Evolutionary conservation across 2,113 vertebrate species (phyloP), one percentile per base, ranked within the genome.

Genomic region (Machaerirhynchus nigripectus): DNA sequence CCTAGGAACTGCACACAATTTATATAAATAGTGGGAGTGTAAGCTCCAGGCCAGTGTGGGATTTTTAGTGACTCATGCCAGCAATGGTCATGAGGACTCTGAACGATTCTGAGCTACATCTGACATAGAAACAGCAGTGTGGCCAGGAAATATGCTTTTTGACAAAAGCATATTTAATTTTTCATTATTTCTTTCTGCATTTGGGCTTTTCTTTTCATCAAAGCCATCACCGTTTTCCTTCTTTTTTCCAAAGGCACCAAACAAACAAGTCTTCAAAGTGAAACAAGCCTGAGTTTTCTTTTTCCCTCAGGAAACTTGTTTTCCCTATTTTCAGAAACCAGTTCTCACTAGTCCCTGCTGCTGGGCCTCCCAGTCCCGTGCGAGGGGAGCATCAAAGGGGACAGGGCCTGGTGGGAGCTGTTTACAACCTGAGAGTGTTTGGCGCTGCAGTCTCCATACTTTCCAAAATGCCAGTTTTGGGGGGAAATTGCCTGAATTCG

Each of bases 181-280:
- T 89, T 82, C 33, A 30, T 71, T 20, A 40, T 90, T 93, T 79
- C 52, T 84, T 86, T 75, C 53, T 84, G 44, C 10, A 28, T 82
- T 74, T 78, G 47, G 27, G 23, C 10, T 8, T 64, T 79, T 69
- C 28, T 74, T 64, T 90, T 63, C 27, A 57, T 80, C 28, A 46
- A 77, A 85, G 87, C 7, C 55, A 67, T 88, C 5, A 3, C 74
- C 68, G 44, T 47, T 91, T 91, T 87, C 47, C 75, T 90, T 87
- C 28, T 6, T 63, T 93, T 84, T 84, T 79, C 42, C 39, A 68
- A 75, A 93, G 22, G 49, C 7, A 4, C n/a, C 44, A 89, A 91
- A 76, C 80, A 89, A 95, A 88, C 37, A 92, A 81, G 13, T 1
- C 69, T 95, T 89, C 61, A 73, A 87, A 91, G 61, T 65, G 70